Evolutionary conservation across 2,797 vertebrate genomes (phyloP).

Genomic region (Sebastes diploproa): DNA sequence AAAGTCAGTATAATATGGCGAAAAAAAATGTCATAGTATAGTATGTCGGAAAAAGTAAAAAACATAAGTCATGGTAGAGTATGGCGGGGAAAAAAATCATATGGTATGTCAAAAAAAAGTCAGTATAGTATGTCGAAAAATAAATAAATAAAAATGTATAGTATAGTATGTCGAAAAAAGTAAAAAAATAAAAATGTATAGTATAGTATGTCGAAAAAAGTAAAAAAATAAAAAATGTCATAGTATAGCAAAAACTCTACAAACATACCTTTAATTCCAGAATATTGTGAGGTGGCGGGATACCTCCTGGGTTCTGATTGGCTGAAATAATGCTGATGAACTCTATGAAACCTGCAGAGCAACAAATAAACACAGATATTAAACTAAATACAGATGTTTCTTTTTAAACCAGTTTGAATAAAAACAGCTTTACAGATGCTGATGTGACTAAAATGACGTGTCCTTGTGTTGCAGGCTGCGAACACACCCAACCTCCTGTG

Average conservation of each 20-base stretch:
- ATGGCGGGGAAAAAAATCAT: neutral
- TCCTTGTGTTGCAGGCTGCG: slow-evolving; percentile 78
- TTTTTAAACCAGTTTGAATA: neutral
- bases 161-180: too few species aligned
- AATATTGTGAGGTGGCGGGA: neutral
- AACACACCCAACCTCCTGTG: slow-evolving; percentile 76
- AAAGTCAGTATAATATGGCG: too few species aligned
- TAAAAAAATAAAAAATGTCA: neutral
- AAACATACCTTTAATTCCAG: neutral
- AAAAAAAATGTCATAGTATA: too few species aligned
- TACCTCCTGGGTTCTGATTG: neutral
- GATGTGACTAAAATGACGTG: neutral
- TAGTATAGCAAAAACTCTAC: neutral
- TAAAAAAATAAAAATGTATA: too few species aligned
- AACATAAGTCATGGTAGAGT: too few species aligned
- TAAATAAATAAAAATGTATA: neutral
- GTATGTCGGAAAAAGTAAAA: too few species aligned
- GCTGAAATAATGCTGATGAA: neutral
- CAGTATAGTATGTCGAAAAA: neutral
- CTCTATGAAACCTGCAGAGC: neutral
- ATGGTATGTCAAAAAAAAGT: neutral
- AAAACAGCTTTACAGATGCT: neutral
- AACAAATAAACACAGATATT: neutral
- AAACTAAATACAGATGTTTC: neutral
- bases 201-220: neutral